Evolutionary conservation across 2,888 invertebrate genomes (phyloP), one percentile per base, ranked within the genome.

Genomic region (Idaea biselata): DNA sequence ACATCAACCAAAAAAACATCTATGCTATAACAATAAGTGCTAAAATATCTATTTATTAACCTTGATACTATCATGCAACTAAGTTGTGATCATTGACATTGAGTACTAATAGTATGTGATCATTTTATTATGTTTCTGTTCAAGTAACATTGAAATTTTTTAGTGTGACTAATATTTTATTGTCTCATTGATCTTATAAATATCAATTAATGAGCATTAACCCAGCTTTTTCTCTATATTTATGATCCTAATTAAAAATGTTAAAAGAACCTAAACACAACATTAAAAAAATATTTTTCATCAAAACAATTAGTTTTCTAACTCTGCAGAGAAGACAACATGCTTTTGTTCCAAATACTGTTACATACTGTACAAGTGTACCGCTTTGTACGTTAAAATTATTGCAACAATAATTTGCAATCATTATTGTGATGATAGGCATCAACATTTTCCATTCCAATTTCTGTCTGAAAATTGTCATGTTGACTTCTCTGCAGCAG

Each of bases 1-100:
- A n/a, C 56, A 16, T 66, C 62, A 53, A 33, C 57, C 5, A 17
- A 17, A 17, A 5, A n/a, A n/a, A n/a, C n/a, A n/a, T n/a, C n/a
- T n/a, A n/a, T n/a, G n/a, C n/a, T n/a, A n/a, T n/a, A n/a, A n/a
- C n/a, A n/a, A 53, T 53, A n/a, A 6, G 17, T 55, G 55, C 16
- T 17, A 55, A 55, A 16, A 17, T 16, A 55, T 16, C 7, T 17
- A n/a, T 55, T 55, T 55, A 55, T 55, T 16, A 1, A 55, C 55
- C 16, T 55, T 55, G 17, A 17, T 55, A 55, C 16, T 55, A 55
- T 55, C 17, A 55, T 55, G 44, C 44, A 44, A 44, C 11, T 3
- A 44, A 44, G 14, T 14, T 44, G 44, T 44, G 44, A 14, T 44
- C 44, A 44, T 44, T 44, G 44, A 44, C 44, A 44, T 44, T 14